Evolutionary conservation across 1,140 invertebrate genomes (phyloP).

Genomic region (Aphidius ervi): DNA sequence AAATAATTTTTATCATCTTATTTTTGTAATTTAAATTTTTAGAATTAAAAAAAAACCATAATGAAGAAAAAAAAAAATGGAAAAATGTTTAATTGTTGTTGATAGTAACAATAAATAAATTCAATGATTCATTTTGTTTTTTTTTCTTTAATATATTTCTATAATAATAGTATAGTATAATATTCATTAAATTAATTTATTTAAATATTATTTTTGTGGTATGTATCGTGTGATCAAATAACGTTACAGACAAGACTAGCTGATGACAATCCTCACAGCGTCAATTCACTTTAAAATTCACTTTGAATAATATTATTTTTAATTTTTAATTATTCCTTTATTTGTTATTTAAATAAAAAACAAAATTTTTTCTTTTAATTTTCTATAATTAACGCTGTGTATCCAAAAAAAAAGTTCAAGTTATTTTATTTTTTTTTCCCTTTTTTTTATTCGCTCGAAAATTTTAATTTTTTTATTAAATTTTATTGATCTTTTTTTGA

Average conservation of each 20-base stretch:
- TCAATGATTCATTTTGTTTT: not conserved
- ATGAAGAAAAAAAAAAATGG: not conserved
- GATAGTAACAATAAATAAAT: no score
- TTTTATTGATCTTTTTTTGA: constrained; percentile 22
- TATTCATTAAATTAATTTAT: constrained; percentile 51
- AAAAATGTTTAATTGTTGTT: no score
- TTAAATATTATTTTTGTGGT: constrained; percentile 48
- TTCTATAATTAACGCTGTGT: constrained; percentile 34
- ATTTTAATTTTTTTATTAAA: not conserved
- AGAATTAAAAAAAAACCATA: not conserved
- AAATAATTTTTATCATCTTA: not conserved
- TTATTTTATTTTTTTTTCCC: constrained; percentile 1
- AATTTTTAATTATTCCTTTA: constrained; percentile 5
- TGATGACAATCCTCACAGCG: constrained; percentile 44
- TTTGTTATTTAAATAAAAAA: not conserved
- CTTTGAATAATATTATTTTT: constrained; percentile 19
- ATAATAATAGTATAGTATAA: constrained; percentile 48
- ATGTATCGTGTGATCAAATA: constrained; percentile 49
- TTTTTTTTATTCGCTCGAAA: not conserved
- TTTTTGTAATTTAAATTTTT: not conserved
- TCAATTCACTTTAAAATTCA: constrained; percentile 34
- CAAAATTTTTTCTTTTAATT: not conserved
- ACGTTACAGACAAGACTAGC: constrained; percentile 52
- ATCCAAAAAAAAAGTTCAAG: constrained; percentile 31
- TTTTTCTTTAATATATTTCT: constrained; percentile 44